Evolutionary conservation across 2,888 invertebrate species (phyloP).

Genomic region (Spialia ferax): DNA sequence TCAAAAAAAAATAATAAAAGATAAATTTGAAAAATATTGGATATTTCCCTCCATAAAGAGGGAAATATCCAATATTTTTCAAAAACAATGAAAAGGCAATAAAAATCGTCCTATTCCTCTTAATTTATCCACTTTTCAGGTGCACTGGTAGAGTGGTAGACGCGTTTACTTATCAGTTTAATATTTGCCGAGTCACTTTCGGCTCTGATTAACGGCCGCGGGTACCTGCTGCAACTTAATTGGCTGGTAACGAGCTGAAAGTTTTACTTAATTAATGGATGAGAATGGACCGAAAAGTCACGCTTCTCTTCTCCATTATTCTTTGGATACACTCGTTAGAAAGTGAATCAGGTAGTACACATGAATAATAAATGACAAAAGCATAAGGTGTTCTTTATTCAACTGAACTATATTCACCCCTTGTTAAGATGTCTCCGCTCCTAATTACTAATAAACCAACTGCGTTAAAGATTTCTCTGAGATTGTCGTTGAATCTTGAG

Average conservation of each 20-base stretch:
- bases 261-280: constrained; percentile 76
- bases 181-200: constrained; percentile 65
- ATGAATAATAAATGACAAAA: constrained; percentile 20
- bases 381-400: constrained; percentile 3
- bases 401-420: not conserved
- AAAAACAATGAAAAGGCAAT: too few relatives aligned
- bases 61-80: too few relatives aligned
- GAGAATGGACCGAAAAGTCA: constrained; percentile 60
- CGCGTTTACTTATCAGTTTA: constrained; percentile 28
- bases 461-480: constrained; percentile 57
- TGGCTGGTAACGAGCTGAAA: constrained; percentile 72
- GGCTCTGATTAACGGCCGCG: constrained; percentile 66
- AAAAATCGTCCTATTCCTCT: not conserved
- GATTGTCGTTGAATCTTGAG: constrained; percentile 48
- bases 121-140: not conserved
- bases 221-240: constrained; percentile 66
- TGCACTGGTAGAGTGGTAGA: not conserved
- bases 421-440: constrained; percentile 13
- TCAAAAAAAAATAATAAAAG: too few relatives aligned
- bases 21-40: too few relatives aligned
- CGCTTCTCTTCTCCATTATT: constrained; percentile 63
- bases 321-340: constrained; percentile 65
- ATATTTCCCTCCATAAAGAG: too few relatives aligned
- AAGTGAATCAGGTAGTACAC: constrained; percentile 58
- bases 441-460: constrained; percentile 4